Conservation (phyloP, 1,140 invertebrate species). For the Penaeus japonicus region DNA sequence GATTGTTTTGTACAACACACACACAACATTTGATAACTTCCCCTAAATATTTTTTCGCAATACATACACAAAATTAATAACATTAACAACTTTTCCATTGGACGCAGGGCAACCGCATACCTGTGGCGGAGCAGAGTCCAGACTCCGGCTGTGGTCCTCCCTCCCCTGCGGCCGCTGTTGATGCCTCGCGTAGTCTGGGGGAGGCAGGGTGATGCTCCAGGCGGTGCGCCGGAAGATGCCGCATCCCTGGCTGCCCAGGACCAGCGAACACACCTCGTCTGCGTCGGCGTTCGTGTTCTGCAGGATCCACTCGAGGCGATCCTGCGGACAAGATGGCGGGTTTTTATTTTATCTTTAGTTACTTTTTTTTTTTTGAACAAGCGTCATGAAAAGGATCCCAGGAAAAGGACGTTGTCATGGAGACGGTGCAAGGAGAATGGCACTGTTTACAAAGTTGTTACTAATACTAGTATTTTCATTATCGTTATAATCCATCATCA, state of each 20-base stretch:
- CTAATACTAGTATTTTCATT: no score
- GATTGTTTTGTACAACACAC: no score
- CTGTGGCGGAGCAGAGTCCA: neutral
- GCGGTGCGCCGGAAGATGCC: conserved; percentile 67
- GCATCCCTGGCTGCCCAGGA: conserved; percentile 25
- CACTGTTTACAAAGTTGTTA: no score
- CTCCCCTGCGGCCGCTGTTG: neutral
- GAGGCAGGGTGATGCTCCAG: conserved; percentile 66
- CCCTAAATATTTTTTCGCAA: no score
- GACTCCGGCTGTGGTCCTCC: neutral
- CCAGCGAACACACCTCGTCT: conserved; percentile 24
- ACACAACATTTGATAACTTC: no score
- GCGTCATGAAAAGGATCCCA: no score
- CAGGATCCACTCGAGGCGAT: conserved; percentile 11
- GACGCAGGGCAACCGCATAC: neutral
- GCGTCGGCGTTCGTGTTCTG: conserved; percentile 7
- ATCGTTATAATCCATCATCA: no score
- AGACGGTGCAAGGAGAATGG: no score
- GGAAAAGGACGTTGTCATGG: no score
- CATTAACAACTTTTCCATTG: no score
- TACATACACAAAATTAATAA: no score
- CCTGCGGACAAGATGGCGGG: neutral
- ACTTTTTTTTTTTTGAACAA: neutral
- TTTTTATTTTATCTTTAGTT: neutral
- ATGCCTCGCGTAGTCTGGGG: neutral